A percentile compares a stretch with the other conserved stretches of the same genome.
These are phyloP conservation scores for Mixornis gularis DNA, from an alignment of 2,113 vertebrate species.

Conservation along the genomic window DNA sequence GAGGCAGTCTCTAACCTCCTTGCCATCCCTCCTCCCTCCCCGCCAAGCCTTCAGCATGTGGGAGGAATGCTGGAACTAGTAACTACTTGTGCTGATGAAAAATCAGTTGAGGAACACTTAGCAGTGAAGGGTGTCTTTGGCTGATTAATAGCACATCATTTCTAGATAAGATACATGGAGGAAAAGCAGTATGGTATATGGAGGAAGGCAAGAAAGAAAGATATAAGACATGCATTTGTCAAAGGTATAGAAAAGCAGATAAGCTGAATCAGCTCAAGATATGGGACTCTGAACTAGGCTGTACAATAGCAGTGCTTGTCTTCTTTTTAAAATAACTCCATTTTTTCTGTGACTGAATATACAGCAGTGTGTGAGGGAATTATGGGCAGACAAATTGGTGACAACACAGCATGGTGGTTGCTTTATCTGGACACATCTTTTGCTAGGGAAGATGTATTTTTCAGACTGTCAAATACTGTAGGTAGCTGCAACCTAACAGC, in stretches of 20 bases:
- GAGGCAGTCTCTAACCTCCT: conserved; percentile 24
- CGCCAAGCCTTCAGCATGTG: conserved; percentile 4
- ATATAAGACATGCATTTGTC: conserved; percentile 55
- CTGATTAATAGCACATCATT: conserved; percentile 66
- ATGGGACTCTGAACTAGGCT: not conserved
- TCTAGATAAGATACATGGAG: conserved; percentile 63
- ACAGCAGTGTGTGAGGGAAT: not conserved
- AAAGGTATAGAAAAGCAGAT: conserved; percentile 52
- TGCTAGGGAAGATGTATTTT: not conserved
- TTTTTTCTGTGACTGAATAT: conserved; percentile 18
- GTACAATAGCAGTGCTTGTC: not conserved
- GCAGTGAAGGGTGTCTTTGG: conserved; percentile 56
- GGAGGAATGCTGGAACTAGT: conserved; percentile 67
- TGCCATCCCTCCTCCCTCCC: not conserved
- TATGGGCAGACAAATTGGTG: not conserved
- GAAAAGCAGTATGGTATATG: conserved; percentile 18
- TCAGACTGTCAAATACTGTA: not conserved
- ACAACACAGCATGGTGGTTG: not conserved
- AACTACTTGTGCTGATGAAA: conserved; percentile 68
- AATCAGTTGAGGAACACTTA: conserved; percentile 61
- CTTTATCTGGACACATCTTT: not conserved
- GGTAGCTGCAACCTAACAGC: not conserved
- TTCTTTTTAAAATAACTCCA: not conserved
- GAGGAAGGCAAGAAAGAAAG: conserved; percentile 42
- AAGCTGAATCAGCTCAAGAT: conserved; percentile 55